Evolutionary conservation across 2,888 invertebrate genomes (phyloP), one percentile per base, ranked within the genome.

Genomic region (Mesochorus sp.): DNA sequence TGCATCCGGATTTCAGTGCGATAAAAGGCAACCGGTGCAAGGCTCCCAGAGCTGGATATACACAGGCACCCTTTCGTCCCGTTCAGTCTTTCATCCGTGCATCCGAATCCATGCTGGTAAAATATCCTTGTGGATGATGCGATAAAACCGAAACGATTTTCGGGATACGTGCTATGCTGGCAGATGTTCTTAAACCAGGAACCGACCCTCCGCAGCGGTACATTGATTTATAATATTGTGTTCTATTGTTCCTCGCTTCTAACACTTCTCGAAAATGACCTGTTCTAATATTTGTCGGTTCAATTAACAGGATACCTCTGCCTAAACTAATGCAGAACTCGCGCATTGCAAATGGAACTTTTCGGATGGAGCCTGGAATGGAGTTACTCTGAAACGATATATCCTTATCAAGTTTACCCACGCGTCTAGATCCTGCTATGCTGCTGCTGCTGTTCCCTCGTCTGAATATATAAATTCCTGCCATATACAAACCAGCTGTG

Each of bases 11-110:
- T 57, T 51, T 64, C 55, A 21, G 47, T 62, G 61, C 61, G 61
- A 77, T 73, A 77, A 77, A 77, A 77, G 77, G 34, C 73, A 68
- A 68, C 77, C 55, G 62, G 67, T 14, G 39, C 37, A 24, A 67
- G 37, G 34, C 44, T 73, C 14, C 17, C 17, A 47, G 44, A 67
- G 73, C 53, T 73, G 59, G 37, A 59, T n/a, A n/a, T n/a, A n/a
- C 51, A 57, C 49, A 62, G 34, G 61, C 31, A 34, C 37, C 31
- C 57, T 68, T 70, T 64, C 49, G 21, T 6, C 47, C 26, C 44
- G 51, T 14, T 42, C 34, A 37, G 24, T 71, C 64, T 76, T 80
- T 71, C 57, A 59, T 42, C 57, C 19, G 55, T 47, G 19, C 24
- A 59, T 31, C 28, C 6, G 5, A 64, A n/a, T 51, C n/a, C 62